A percentile compares a stretch with the other conserved stretches of the same genome.
phyloP scores from a whole-genome alignment of 2,888 invertebrate genomes.

The Clivina fossor region DNA sequence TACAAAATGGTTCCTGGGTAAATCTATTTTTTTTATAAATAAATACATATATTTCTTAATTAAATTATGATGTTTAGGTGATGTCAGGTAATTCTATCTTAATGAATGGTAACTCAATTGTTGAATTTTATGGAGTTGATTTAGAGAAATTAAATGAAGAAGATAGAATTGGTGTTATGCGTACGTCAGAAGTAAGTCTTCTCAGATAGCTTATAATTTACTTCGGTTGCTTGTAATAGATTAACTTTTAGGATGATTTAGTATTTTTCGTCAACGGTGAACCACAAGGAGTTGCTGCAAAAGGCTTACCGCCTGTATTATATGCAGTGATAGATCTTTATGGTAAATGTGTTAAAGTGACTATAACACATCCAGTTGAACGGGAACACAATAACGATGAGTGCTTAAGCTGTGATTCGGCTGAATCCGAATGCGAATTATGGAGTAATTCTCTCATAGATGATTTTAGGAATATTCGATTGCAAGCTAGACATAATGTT shows the following conservation, averaged over 20 bases:
- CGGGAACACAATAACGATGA: constrained; percentile 55
- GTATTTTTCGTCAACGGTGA: constrained; percentile 87
- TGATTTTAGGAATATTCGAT: constrained; percentile 30
- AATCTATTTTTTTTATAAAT: constrained; percentile 28
- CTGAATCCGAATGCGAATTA: constrained; percentile 37
- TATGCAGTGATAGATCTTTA: constrained; percentile 81
- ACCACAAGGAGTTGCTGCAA: constrained; percentile 84
- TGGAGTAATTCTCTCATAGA: constrained; percentile 29
- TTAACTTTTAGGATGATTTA: constrained; percentile 67
- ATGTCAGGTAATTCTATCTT: constrained; percentile 86
- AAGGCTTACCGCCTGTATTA: constrained; percentile 71
- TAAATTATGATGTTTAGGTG: constrained; percentile 57
- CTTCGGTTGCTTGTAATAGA: constrained; percentile 22
- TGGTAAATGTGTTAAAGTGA: constrained; percentile 81
- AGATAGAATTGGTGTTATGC: constrained; percentile 81
- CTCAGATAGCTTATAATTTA: not conserved
- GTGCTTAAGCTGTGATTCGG: constrained; percentile 53
- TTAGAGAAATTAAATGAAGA: constrained; percentile 81
- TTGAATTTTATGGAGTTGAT: constrained; percentile 84
- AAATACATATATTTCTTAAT: constrained; percentile 13
- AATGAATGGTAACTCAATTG: constrained; percentile 78
- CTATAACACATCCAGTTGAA: constrained; percentile 56
- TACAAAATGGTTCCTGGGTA: constrained; percentile 83
- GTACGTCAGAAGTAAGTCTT: constrained; percentile 67
- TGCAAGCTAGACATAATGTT: constrained; percentile 22